A percentile compares a stretch with the other conserved stretches of the same genome.
Evolutionary conservation across 2,888 invertebrate species (phyloP).

Genomic region (Drosophila mettleri): DNA sequence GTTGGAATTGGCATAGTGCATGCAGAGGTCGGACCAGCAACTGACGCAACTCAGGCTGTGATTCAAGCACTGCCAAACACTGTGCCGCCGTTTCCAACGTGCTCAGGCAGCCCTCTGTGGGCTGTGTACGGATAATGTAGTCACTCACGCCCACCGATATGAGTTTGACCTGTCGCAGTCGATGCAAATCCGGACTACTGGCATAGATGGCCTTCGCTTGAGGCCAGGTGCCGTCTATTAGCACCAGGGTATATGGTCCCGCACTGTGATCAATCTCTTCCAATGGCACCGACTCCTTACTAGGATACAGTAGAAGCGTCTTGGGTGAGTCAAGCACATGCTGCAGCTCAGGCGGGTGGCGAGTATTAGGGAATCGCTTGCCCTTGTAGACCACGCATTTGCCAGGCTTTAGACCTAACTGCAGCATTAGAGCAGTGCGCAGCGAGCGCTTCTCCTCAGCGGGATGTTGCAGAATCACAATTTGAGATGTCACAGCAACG

Average conservation of each 20-base stretch:
- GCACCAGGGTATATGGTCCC: constrained; percentile 89
- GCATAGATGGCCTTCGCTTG: constrained; percentile 97
- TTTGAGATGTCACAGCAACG: constrained; percentile 88
- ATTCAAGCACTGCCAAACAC: constrained; percentile 90
- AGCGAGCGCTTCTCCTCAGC: constrained; percentile 96
- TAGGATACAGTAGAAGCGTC: constrained; percentile 93
- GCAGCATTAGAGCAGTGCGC: constrained; percentile 95
- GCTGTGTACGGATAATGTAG: constrained; percentile 97
- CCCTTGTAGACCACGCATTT: constrained; percentile 90
- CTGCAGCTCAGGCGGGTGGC: constrained; percentile 86
- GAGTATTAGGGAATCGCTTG: constrained; percentile 91
- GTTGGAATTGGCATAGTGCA: constrained; percentile 93
- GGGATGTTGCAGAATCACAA: constrained; percentile 95
- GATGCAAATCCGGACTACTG: constrained; percentile 91
- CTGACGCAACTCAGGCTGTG: constrained; percentile 87
- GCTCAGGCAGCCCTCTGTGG: constrained; percentile 95
- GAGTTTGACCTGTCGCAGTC: constrained; percentile 92
- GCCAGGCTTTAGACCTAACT: constrained; percentile 89
- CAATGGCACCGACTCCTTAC: constrained; percentile 90
- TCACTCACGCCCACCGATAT: constrained; percentile 90
- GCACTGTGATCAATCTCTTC: constrained; percentile 79
- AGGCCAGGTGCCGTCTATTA: constrained; percentile 98
- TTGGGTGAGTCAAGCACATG: constrained; percentile 87
- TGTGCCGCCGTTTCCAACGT: constrained; percentile 87
- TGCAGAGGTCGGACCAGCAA: constrained; percentile 91